A percentile compares a stretch with the other conserved stretches of the same genome.
phyloP scores from a whole-genome alignment of 2,797 vertebrate species.

The Remorina albescens region DNA sequence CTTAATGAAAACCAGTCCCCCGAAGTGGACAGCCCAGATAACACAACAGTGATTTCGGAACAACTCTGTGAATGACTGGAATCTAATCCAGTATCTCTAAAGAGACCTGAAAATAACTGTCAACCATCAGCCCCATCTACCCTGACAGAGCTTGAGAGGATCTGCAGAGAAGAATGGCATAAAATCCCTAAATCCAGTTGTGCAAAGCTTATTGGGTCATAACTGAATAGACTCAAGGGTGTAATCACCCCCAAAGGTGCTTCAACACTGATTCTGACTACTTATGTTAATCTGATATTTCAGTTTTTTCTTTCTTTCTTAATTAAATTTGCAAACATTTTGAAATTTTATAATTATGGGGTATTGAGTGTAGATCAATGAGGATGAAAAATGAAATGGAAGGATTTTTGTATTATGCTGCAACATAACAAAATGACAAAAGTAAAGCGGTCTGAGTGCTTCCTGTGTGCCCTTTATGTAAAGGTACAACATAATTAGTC shows the following conservation, averaged over 20 bases:
- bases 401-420: not conserved
- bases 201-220: not conserved
- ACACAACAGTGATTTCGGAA: not conserved
- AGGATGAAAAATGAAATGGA: not conserved
- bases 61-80: not conserved
- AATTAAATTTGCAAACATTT: too few relatives aligned
- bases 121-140: not conserved
- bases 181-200: not conserved
- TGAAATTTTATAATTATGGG: too few relatives aligned
- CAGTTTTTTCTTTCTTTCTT: not conserved
- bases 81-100: not conserved
- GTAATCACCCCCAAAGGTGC: not conserved
- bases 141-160: not conserved
- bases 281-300: not conserved
- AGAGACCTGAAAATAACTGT: not conserved
- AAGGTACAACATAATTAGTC: conserved; percentile 50
- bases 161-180: not conserved
- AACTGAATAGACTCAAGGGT: not conserved
- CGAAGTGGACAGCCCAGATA: too few relatives aligned
- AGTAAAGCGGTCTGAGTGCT: not conserved
- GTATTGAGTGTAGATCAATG: not conserved
- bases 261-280: not conserved
- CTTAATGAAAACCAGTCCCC: not conserved
- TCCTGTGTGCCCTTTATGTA: not conserved
- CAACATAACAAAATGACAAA: conserved; percentile 1